Percentiles rank a stretch among this genome's conserved stretches.
Evolutionary conservation across 2,797 vertebrate species (phyloP).

Genomic region (Leucoraja ocellata): DNA sequence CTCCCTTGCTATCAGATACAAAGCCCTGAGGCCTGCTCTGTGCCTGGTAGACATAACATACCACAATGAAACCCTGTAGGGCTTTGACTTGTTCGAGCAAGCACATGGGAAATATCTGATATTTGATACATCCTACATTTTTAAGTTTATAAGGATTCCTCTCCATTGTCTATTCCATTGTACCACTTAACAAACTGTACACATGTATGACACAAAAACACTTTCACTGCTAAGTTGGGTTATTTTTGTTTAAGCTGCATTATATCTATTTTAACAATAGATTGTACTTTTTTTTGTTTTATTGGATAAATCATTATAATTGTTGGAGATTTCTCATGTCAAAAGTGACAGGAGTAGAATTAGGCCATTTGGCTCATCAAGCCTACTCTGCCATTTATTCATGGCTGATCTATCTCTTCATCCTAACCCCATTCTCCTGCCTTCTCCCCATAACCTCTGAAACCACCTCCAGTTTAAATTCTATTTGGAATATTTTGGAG

Average conservation of each 20-base stretch:
- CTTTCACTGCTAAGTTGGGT: neutral
- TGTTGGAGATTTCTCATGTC: neutral
- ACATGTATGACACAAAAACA: neutral
- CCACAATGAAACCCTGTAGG: slow-evolving; percentile 5
- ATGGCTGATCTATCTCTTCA: no score
- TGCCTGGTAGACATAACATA: neutral
- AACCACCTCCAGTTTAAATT: no score
- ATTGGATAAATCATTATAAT: neutral
- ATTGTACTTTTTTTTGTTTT: neutral
- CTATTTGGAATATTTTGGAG: no score
- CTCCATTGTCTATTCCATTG: neutral
- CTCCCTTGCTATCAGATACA: slow-evolving; percentile 7
- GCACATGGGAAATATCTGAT: neutral
- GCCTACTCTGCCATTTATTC: no score
- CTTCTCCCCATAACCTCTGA: no score
- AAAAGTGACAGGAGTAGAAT: no score
- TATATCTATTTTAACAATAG: neutral
- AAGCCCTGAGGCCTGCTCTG: neutral
- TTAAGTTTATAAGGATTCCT: neutral
- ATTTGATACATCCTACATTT: neutral
- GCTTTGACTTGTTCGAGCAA: neutral
- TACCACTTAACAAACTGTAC: neutral
- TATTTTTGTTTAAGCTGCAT: neutral
- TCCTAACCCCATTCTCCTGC: no score
- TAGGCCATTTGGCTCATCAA: no score